A percentile compares a stretch with the other conserved stretches of the same genome.
Conservation (phyloP, 2,888 invertebrate species). For the Smittia aterrima region DNA sequence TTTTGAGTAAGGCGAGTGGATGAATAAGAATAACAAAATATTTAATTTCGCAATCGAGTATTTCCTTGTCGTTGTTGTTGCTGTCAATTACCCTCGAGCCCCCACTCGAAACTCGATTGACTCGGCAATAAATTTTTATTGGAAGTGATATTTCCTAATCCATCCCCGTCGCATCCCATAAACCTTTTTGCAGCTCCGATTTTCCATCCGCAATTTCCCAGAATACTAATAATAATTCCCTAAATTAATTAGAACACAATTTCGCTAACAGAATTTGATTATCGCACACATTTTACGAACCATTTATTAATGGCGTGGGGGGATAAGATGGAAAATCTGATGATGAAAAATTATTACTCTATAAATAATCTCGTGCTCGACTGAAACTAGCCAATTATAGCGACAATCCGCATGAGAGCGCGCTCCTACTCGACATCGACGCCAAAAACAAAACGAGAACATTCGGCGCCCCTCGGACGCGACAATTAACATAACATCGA, state of each 20-base stretch:
- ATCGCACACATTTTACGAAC: slow-evolving; percentile 37
- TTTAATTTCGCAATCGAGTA: slow-evolving; percentile 4
- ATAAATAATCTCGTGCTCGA: slow-evolving; percentile 13
- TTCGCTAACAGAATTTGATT: slow-evolving; percentile 36
- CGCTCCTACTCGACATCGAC: not conserved
- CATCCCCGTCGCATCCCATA: slow-evolving; percentile 1
- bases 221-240: slow-evolving; percentile 35
- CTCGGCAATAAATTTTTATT: slow-evolving; percentile 5
- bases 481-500: slow-evolving; percentile 20
- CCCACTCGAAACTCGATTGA: not conserved
- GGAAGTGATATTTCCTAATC: slow-evolving; percentile 11
- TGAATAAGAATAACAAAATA: not conserved
- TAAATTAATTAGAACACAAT: slow-evolving; percentile 38
- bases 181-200: not conserved
- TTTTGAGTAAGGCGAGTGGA: not conserved
- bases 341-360: slow-evolving; percentile 22
- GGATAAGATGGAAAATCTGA: slow-evolving; percentile 6
- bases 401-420: not conserved
- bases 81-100: slow-evolving; percentile 1
- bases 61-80: not conserved
- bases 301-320: slow-evolving; percentile 27
- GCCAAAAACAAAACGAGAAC: not conserved
- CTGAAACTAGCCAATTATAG: slow-evolving; percentile 6
- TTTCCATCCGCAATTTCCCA: not conserved
- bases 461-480: slow-evolving; percentile 30